Evolutionary conservation across 2,888 invertebrate species (phyloP).

Genomic region (Pseudococcus longispinus): DNA sequence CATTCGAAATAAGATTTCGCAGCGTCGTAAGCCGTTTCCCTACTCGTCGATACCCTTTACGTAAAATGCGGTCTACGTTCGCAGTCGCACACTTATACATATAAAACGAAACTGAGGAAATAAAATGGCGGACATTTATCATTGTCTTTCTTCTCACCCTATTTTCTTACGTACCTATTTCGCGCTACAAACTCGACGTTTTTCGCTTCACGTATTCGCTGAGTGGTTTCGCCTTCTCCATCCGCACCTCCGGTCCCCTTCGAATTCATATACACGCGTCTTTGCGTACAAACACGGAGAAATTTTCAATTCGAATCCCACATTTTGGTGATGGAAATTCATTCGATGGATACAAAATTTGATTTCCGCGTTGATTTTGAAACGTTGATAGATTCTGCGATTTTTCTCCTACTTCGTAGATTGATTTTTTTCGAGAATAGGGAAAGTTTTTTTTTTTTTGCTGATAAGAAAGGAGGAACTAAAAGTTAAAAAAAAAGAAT

Average conservation of each 20-base stretch:
- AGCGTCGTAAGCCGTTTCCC: slow-evolving; percentile 38
- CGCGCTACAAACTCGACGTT: slow-evolving; percentile 16
- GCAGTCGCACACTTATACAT: neutral
- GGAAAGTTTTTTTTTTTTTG: neutral
- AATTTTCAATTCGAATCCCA: slow-evolving; percentile 7
- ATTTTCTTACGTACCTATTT: slow-evolving; percentile 42
- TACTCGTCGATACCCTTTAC: neutral
- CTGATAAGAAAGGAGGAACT: neutral
- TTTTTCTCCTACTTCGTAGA: neutral
- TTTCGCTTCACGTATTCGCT: slow-evolving; percentile 41
- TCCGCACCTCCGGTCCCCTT: neutral
- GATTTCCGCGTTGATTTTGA: slow-evolving; percentile 4
- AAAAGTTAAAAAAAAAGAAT: neutral
- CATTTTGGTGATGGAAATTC: neutral
- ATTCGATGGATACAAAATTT: slow-evolving; percentile 11
- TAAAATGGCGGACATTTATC: slow-evolving; percentile 55
- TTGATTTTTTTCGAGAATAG: neutral
- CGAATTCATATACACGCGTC: neutral
- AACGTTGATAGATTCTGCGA: neutral
- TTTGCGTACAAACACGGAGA: neutral
- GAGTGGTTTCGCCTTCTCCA: neutral
- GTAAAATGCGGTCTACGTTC: neutral
- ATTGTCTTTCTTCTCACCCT: slow-evolving; percentile 48
- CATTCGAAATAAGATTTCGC: slow-evolving; percentile 21
- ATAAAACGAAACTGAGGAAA: slow-evolving; percentile 53